Base-by-base conservation (phyloP, 1,140 invertebrate species). In the Drosophila parabipectinata region DNA sequence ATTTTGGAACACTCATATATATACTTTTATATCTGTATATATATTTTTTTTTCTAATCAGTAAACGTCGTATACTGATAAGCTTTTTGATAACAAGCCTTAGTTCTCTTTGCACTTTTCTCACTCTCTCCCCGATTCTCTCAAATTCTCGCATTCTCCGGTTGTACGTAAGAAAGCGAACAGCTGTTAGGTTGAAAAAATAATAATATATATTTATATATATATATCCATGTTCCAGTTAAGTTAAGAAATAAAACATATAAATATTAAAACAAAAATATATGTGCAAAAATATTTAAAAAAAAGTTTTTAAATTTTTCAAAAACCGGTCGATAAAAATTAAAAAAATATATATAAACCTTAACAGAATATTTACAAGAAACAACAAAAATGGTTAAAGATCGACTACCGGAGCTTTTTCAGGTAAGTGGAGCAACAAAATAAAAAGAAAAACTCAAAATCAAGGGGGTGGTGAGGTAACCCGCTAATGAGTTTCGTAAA, bases 321-420 rank as follows among this genome's bases (percentile, higher is more conserved):
- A 2, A 41, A n/a, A 41, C 39, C 39, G 39, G 47, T 53, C 26
- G 14, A 59, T 54, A 10, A 32, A 72, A 63, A 61, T 3, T 21
- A 8, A 0, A 21, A 68, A 44, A 68, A 61, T 10, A 34, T 41
- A 45, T 24, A 56, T 41, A 51, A 48, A 21, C 9, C 18, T 21
- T 9, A 44, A 15, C 28, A 50, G 34, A 34, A 56, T 52, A 63
- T 44, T 15, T 39, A 48, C 10, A 69, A 37, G 24, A 21, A 12
- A 48, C 14, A 61, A 14, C 47, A 14, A 69, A 45, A 63, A 90
- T 90, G 90, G 90, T 77, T 30, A 77, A 72, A 88, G 90, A 91
- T 69, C 87, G 90, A 64, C 72, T 91, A 41, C 90, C 90, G 8
- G 90, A 91, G 74, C 83, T 91, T 72, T 72, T 91, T 44, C 85